Conservation (phyloP, 2,888 invertebrate species). For the Allacma fusca region DNA sequence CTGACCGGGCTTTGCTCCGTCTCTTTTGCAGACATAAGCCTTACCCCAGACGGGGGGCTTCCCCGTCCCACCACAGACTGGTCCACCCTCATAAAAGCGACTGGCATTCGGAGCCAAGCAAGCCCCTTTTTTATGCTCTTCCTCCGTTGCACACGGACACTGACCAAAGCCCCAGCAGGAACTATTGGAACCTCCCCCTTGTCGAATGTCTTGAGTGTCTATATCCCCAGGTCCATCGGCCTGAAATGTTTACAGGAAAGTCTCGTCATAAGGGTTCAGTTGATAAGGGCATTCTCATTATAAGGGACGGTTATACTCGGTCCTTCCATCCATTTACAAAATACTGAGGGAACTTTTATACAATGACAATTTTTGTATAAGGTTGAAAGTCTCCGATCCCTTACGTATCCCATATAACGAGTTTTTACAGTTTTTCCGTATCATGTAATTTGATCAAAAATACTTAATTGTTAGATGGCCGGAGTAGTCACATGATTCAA, state of each 20-base stretch:
- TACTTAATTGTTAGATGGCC: no score
- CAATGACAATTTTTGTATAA: no score
- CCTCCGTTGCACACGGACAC: constrained; percentile 58
- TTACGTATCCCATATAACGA: no score
- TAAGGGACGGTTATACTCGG: no score
- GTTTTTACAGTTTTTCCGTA: no score
- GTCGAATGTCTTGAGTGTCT: constrained; percentile 43
- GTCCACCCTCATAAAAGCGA: constrained; percentile 60
- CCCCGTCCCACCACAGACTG: constrained; percentile 57
- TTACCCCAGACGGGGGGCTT: constrained; percentile 55
- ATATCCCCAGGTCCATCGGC: constrained; percentile 57
- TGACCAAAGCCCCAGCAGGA: constrained; percentile 54
- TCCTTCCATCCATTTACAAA: no score
- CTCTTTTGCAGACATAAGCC: constrained; percentile 53
- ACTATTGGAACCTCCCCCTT: constrained; percentile 54
- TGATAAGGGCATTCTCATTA: no score
- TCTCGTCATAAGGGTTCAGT: no score
- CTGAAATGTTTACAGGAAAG: constrained; percentile 42
- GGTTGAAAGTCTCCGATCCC: no score
- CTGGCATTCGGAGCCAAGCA: constrained; percentile 54
- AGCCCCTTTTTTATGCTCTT: constrained; percentile 53
- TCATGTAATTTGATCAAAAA: no score
- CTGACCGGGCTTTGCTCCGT: constrained; percentile 53
- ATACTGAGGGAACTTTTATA: no score
- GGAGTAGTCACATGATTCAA: no score